These are phyloP conservation scores for Dipus sagitta DNA, from an alignment of 2,797 vertebrate species.

Conservation along the genomic window DNA sequence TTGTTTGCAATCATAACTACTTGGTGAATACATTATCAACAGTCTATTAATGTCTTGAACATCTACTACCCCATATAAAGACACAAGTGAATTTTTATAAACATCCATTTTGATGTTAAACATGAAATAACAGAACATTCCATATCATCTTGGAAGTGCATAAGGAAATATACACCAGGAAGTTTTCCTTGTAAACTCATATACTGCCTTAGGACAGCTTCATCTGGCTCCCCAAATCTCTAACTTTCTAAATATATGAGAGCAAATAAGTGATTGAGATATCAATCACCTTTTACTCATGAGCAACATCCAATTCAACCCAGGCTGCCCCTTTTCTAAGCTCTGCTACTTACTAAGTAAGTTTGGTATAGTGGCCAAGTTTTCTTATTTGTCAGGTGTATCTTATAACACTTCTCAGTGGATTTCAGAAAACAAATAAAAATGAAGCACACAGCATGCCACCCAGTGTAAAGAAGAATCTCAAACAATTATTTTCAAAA, in stretches of 20 bases:
- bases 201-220: not conserved
- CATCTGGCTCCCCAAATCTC: not conserved
- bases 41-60: not conserved
- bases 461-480: not conserved
- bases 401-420: not conserved
- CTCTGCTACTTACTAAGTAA: not conserved
- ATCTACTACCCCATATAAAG: not conserved
- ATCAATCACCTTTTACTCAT: slow-evolving; percentile 8
- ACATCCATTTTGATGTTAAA: not conserved
- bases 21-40: not conserved
- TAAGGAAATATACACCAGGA: not conserved
- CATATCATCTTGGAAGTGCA: not conserved
- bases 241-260: slow-evolving; percentile 3
- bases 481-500: slow-evolving; percentile 23
- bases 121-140: not conserved
- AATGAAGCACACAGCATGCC: not conserved
- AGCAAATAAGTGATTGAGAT: slow-evolving; percentile 5
- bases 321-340: not conserved
- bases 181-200: not conserved
- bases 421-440: slow-evolving; percentile 26
- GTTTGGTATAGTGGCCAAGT: not conserved
- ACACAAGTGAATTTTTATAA: no score
- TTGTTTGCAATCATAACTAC: not conserved
- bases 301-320: not conserved
- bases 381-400: slow-evolving; percentile 9